Conservation (phyloP, 2,113 vertebrate species). For the Istiophorus platypterus region DNA sequence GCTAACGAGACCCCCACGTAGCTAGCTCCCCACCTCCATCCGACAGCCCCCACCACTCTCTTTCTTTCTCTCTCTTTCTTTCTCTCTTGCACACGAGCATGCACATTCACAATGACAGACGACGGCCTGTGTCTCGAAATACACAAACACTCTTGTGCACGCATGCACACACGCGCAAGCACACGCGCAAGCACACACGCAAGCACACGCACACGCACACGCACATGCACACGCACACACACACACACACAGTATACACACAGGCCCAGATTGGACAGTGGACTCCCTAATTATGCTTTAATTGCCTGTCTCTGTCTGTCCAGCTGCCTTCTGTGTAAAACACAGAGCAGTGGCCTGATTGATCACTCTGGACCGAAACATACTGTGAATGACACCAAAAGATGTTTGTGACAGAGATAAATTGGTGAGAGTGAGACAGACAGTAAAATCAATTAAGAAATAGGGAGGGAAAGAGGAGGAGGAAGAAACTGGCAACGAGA, state of each 20-base stretch:
- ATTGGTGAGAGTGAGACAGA: not conserved
- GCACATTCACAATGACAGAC: constrained; percentile 34
- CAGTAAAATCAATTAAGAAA: constrained; percentile 29
- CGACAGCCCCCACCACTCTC: constrained; percentile 24
- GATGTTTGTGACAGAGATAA: constrained; percentile 17
- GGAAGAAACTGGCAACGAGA: constrained; percentile 4
- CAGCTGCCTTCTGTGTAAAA: constrained; percentile 80
- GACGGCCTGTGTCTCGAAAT: constrained; percentile 37
- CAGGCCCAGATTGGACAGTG: constrained; percentile 69
- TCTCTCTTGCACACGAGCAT: constrained; percentile 6
- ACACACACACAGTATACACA: constrained; percentile 51
- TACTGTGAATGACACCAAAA: constrained; percentile 56
- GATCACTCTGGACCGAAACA: constrained; percentile 64
- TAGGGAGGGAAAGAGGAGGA: not conserved
- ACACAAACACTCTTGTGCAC: constrained; percentile 40
- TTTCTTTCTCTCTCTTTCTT: constrained; percentile 23
- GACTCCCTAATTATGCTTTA: constrained; percentile 81
- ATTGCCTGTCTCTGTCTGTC: constrained; percentile 79
- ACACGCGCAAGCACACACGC: constrained; percentile 62
- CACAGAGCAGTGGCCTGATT: constrained; percentile 63
- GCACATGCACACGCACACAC: constrained; percentile 13
- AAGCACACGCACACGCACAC: constrained; percentile 42
- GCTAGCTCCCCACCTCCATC: constrained; percentile 12
- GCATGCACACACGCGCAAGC: constrained; percentile 39
- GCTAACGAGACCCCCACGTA: constrained; percentile 80